phyloP scores from a whole-genome alignment of 2,797 vertebrate species.

The Squalus acanthias region DNA sequence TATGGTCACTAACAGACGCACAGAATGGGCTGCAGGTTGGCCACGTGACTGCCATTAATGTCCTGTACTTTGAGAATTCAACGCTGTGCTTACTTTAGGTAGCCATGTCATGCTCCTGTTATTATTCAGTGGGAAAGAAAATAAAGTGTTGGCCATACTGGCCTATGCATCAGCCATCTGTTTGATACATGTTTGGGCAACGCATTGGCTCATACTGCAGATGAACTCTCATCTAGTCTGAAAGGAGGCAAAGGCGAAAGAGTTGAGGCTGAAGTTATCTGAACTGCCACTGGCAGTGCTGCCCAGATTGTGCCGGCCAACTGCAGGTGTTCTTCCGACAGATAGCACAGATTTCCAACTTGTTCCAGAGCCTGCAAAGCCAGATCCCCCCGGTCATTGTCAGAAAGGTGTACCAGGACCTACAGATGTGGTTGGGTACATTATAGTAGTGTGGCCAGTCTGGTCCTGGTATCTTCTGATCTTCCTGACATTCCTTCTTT shows the following conservation, averaged over 20 bases:
- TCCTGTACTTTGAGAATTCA: neutral
- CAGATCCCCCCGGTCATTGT: neutral
- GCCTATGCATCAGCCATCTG: neutral
- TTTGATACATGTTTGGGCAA: neutral
- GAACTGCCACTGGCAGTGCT: neutral
- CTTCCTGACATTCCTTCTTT: neutral
- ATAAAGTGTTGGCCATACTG: neutral
- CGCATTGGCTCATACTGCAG: neutral
- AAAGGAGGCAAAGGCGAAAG: neutral
- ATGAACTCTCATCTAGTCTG: neutral
- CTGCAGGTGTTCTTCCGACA: neutral
- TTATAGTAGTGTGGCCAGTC: neutral
- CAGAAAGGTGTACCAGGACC: neutral
- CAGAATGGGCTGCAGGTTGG: neutral
- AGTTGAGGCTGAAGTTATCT: neutral
- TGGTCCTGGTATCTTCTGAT: neutral
- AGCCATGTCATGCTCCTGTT: neutral
- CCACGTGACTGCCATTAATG: no score
- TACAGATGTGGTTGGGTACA: neutral
- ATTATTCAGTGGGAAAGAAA: neutral
- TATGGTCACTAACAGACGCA: neutral
- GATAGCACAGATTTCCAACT: neutral
- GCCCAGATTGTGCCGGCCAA: neutral
- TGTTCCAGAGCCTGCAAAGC: neutral
- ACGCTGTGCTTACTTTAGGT: neutral